These are phyloP conservation scores for Lamproptera curius DNA, from an alignment of 2,888 invertebrate genomes.

Conservation along the genomic window DNA sequence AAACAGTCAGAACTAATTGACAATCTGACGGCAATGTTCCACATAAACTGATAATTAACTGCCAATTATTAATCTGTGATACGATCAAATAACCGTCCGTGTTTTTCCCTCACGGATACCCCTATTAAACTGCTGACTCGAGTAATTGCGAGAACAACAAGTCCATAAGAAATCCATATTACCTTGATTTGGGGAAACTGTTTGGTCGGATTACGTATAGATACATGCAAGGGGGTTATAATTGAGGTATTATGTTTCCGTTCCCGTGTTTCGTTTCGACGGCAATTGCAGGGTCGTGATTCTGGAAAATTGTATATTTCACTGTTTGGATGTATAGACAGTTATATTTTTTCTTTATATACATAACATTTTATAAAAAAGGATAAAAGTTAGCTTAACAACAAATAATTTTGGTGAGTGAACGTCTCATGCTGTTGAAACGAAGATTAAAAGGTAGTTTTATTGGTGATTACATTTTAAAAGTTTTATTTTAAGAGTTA, in stretches of 20 bases:
- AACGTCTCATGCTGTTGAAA: too few species aligned
- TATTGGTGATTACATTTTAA: too few species aligned
- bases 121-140: not conserved
- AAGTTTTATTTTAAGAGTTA: too few species aligned
- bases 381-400: not conserved
- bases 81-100: not conserved
- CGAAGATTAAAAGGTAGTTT: too few species aligned
- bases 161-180: not conserved
- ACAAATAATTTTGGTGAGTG: too few species aligned
- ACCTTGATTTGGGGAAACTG: not conserved
- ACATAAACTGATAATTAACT: too few species aligned
- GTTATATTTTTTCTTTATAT: too few species aligned
- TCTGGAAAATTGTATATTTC: slow-evolving; percentile 12
- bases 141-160: not conserved
- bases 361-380: too few species aligned
- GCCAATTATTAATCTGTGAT: not conserved
- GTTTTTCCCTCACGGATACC: not conserved
- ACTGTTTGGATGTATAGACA: too few species aligned
- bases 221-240: not conserved
- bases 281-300: not conserved
- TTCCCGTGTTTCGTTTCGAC: not conserved
- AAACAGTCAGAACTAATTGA: too few species aligned
- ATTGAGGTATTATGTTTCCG: not conserved
- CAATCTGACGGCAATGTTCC: too few species aligned
- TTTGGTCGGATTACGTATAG: not conserved